A percentile compares a stretch with the other conserved stretches of the same genome.
Evolutionary conservation across 2,113 vertebrate genomes (phyloP).

Genomic region (Vombatus ursinus): DNA sequence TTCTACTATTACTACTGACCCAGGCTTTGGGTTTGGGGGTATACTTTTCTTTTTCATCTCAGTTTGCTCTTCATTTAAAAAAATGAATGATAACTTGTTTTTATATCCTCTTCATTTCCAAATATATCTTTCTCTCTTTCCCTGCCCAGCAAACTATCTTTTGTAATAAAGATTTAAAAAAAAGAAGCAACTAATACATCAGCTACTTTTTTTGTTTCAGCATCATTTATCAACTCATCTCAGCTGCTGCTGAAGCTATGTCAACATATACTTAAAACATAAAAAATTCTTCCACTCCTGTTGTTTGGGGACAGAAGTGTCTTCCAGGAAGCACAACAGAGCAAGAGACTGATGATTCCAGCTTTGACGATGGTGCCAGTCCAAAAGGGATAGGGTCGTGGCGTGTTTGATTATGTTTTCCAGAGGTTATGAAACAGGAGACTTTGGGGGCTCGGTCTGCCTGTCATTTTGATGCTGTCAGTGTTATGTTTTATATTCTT

Average conservation of each 20-base stretch:
- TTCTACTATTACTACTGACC: not conserved
- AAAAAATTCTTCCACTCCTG: constrained; percentile 78
- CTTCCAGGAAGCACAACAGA: constrained; percentile 70
- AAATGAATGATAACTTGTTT: not conserved
- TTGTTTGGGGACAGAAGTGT: constrained; percentile 75
- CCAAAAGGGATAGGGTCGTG: constrained; percentile 56
- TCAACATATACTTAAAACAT: constrained; percentile 71
- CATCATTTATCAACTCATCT: constrained; percentile 78
- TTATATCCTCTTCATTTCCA: not conserved
- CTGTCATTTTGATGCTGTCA: constrained; percentile 88
- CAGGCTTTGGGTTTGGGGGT: no score
- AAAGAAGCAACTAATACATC: no score
- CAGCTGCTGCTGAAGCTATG: constrained; percentile 73
- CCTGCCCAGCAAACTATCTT: no score
- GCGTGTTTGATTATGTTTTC: constrained; percentile 78
- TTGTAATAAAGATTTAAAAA: no score
- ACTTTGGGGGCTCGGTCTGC: constrained; percentile 78
- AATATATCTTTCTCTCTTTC: no score
- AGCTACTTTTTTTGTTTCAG: not conserved
- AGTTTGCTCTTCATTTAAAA: not conserved
- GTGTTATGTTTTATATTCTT: constrained; percentile 92
- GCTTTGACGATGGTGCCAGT: constrained; percentile 74
- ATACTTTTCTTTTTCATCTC: not conserved
- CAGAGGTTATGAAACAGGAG: constrained; percentile 80
- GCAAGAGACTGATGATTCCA: constrained; percentile 72